Conservation (phyloP, 2,888 invertebrate genomes). For the Schrankia costaestrigalis region DNA sequence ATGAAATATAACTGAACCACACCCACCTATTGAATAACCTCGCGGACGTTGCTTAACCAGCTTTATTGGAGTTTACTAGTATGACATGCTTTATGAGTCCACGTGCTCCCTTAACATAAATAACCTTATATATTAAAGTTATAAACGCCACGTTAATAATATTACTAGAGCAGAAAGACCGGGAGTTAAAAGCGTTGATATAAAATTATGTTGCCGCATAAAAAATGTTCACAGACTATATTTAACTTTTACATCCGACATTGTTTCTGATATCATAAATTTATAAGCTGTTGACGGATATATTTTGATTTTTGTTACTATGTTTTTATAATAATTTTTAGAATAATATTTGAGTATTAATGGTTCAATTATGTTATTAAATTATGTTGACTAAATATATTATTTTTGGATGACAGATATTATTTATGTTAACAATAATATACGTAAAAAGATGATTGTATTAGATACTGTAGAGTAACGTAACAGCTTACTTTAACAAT, state of each 20-base stretch:
- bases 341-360: slow-evolving; percentile 5
- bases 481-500: too few species aligned
- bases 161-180: slow-evolving; percentile 4
- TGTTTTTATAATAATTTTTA: slow-evolving; percentile 15
- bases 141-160: slow-evolving; percentile 17
- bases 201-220: slow-evolving; percentile 1
- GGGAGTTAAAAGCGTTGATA: slow-evolving; percentile 8
- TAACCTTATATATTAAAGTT: slow-evolving; percentile 14
- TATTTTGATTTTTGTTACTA: slow-evolving; percentile 12
- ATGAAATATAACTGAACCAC: too few species aligned
- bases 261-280: slow-evolving; percentile 13
- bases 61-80: slow-evolving; percentile 24
- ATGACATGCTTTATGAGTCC: slow-evolving; percentile 25
- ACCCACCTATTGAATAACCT: too few species aligned
- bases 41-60: too few species aligned
- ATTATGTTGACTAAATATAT: too few species aligned
- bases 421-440: too few species aligned
- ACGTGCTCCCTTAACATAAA: slow-evolving; percentile 18
- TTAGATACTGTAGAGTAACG: too few species aligned
- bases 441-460: too few species aligned
- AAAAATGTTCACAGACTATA: slow-evolving; percentile 8
- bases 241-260: slow-evolving; percentile 9
- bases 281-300: slow-evolving; percentile 22
- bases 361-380: slow-evolving; percentile 9
- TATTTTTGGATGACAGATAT: too few species aligned